Conservation (phyloP, 2,797 vertebrate genomes). For the Diplodus sargus region DNA sequence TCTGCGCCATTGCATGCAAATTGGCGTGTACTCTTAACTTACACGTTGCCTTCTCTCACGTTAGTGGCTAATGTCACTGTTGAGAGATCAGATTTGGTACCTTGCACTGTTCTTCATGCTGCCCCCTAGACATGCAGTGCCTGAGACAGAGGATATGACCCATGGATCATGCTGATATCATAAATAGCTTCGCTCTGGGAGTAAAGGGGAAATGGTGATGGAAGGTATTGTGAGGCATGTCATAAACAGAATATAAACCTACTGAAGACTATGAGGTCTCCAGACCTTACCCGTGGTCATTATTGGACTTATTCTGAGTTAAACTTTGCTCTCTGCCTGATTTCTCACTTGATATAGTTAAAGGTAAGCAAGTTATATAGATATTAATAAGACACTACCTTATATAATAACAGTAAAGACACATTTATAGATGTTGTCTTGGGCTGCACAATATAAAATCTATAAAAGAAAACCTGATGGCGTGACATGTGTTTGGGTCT, state of each 20-base stretch:
- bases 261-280: background rate
- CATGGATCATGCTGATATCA: background rate
- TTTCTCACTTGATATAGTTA: background rate
- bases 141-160: slow-evolving; percentile 16
- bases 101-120: slow-evolving; percentile 21
- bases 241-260: slow-evolving; percentile 24
- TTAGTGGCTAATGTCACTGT: background rate
- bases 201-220: background rate
- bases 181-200: slow-evolving; percentile 43
- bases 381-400: too few species aligned
- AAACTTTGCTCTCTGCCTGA: background rate
- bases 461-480: too few species aligned
- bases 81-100: background rate
- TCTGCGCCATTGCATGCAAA: rapidly evolving
- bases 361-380: too few species aligned
- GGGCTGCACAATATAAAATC: too few species aligned
- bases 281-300: background rate
- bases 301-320: slow-evolving; percentile 13
- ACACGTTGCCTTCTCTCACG: background rate
- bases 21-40: background rate
- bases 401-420: too few species aligned
- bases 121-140: slow-evolving; percentile 7
- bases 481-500: too few species aligned
- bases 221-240: slow-evolving; percentile 2
- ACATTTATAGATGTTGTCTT: too few species aligned